Conservation (phyloP, 2,888 invertebrate genomes). For the Eurytoma adleriae region DNA sequence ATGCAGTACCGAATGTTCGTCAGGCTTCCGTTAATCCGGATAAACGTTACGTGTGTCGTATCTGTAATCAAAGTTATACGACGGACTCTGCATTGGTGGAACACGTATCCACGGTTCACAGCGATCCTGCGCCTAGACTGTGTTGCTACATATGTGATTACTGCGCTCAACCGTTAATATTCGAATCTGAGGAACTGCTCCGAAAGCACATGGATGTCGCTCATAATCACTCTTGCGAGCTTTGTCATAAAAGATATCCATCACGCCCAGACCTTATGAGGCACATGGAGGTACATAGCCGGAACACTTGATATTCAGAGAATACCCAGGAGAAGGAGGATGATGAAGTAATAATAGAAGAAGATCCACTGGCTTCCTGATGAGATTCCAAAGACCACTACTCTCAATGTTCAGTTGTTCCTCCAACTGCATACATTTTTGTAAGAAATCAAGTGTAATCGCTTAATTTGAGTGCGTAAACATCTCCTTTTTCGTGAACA, state of each 20-base stretch:
- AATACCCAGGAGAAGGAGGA: background rate
- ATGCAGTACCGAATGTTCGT: constrained; percentile 23
- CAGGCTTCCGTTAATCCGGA: background rate
- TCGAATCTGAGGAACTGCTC: constrained; percentile 35
- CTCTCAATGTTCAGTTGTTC: too few species aligned
- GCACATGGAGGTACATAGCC: constrained; percentile 41
- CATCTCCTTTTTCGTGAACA: too few species aligned
- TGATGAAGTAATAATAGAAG: background rate
- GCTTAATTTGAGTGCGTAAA: too few species aligned
- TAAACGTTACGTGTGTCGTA: constrained; percentile 26
- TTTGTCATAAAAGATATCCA: constrained; percentile 54
- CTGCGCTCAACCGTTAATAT: constrained; percentile 48
- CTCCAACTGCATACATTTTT: too few species aligned
- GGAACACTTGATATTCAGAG: constrained; percentile 39
- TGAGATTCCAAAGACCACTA: constrained; percentile 30
- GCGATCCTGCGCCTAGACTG: constrained; percentile 1
- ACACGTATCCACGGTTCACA: constrained; percentile 33
- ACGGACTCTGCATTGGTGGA: constrained; percentile 38
- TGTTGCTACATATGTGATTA: constrained; percentile 59
- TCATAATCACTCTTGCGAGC: constrained; percentile 58
- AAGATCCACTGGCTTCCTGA: constrained; percentile 23
- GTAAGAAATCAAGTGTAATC: too few species aligned
- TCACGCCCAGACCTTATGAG: constrained; percentile 23
- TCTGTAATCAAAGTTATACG: constrained; percentile 19
- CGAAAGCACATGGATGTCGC: constrained; percentile 52